These are phyloP conservation scores for Calliphora vomitoria DNA, from an alignment of 2,888 invertebrate species.

Conservation along the genomic window DNA sequence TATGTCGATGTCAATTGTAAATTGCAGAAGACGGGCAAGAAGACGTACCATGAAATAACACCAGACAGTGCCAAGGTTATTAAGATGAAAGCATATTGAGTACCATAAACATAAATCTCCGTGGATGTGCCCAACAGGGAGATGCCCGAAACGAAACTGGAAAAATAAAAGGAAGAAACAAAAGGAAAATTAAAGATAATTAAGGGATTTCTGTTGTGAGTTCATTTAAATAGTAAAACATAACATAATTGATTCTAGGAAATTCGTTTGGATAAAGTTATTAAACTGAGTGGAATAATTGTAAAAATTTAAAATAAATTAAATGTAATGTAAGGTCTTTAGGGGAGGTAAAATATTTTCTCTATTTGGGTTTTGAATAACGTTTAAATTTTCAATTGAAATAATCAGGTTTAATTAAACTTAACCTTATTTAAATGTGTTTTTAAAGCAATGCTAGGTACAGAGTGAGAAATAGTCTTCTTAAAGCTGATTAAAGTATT, in stretches of 20 bases:
- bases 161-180: slow-evolving; percentile 2
- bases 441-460: no score
- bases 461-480: no score
- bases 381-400: no score
- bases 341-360: no score
- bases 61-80: slow-evolving; percentile 83
- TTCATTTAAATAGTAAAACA: background rate
- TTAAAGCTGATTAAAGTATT: no score
- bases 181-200: background rate
- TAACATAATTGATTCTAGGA: background rate
- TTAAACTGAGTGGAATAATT: background rate
- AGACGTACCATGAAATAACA: slow-evolving; percentile 87
- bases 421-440: no score
- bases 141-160: slow-evolving; percentile 90
- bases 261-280: background rate
- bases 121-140: slow-evolving; percentile 91
- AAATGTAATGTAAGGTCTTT: no score
- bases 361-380: no score
- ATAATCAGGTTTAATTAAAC: no score
- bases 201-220: background rate
- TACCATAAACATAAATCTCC: slow-evolving; percentile 91
- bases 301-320: no score
- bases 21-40: slow-evolving; percentile 90
- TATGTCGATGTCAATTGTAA: slow-evolving; percentile 90
- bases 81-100: slow-evolving; percentile 88